Base-by-base conservation (phyloP, 2,888 invertebrate species). In the Trisateles emortualis region DNA sequence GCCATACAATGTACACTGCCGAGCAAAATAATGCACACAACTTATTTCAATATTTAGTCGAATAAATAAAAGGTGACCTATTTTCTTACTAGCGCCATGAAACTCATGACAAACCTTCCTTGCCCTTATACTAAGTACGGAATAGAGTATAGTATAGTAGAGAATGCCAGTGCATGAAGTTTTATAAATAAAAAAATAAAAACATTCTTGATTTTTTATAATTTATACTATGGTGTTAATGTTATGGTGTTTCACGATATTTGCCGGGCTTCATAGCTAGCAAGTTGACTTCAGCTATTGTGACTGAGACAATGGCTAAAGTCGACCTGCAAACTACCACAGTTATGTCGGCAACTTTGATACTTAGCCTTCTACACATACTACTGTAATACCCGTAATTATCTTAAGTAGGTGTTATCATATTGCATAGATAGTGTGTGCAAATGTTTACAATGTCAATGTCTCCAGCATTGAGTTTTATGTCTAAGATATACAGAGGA, bases 1-100 rank as follows among this genome's bases (percentile, higher is more conserved):
- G 42, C 26, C 26, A 46, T 46, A 44, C 45, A 43, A 51, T 30
- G 59, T 72, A 78, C 71, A 67, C 63, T 65, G 53, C 29, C 44
- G 38, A 2, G 52, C 57, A 68, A 48, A 70, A 71, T 59, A 56
- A 61, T 38, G 24, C 14, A 50, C 47, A 35, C 26, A 51, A 16
- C 8, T 52, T 49, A 14, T 29, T 39, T 39, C 16, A 52, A 41
- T 50, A 47, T 46, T 52, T 36, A 8, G 11, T n/a, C 29, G 6
- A 0, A 19, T 17, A 47, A 43, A 47, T 47, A 41, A 35, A 35
- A 41, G 3, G 0, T 40, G 48, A 40, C 39, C 48, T 14, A 48
- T 46, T 65, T 59, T 33, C 3, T 19, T 1, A 8, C 8, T 3
- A 26, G 26, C 1, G 26, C 8, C 1, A 26, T n/a, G n/a, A n/a